Evolutionary conservation across 2,113 vertebrate species (phyloP), one percentile per base, ranked within the genome.

Genomic region (Ciconia maguari): DNA sequence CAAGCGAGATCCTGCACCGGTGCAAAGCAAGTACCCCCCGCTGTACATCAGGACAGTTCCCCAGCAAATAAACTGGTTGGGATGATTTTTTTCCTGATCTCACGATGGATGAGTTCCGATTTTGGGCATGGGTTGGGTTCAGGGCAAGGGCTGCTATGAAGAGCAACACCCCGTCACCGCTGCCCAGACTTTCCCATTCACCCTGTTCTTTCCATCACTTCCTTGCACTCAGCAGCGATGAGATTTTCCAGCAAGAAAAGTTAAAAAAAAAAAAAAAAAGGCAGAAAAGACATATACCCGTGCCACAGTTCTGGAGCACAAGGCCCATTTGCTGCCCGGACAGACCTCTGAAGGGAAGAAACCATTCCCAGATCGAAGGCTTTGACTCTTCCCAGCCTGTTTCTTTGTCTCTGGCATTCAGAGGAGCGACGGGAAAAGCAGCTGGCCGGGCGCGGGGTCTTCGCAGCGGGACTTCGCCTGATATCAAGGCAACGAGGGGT

Each of bases 331-430:
- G 22, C 41, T 44, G 52, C 74, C 18, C 10, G 8, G 18, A 5
- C 25, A 36, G 76, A 22, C 24, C 17, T 24, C 1, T 8, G 32
- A 20, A 78, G 24, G 48, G 57, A 19, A 22, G 41, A 34, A 54
- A n/a, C 9, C 12, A 5, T 36, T 12, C 49, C 76, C 12, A 17
- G 22, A 1, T 1, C 0, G n/a, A 57, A 54, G 25, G 20, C 26
- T 76, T 16, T 55, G 70, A 34, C 61, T 89, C 81, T 79, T 65
- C 79, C 81, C 70, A 16, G 65, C 18, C 20, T 4, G 1, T 41
- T 82, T 8, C 83, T 68, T 62, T 91, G 83, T 44, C 84, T 71
- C 57, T 8, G 58, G 19, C 1, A 1, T 42, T 34, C 13, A 5
- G 65, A 36, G 68, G 7, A 42, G 83, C 1, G 44, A 15, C 20